phyloP scores from a whole-genome alignment of 2,113 vertebrate genomes.

The Myotis lucifugus region DNA sequence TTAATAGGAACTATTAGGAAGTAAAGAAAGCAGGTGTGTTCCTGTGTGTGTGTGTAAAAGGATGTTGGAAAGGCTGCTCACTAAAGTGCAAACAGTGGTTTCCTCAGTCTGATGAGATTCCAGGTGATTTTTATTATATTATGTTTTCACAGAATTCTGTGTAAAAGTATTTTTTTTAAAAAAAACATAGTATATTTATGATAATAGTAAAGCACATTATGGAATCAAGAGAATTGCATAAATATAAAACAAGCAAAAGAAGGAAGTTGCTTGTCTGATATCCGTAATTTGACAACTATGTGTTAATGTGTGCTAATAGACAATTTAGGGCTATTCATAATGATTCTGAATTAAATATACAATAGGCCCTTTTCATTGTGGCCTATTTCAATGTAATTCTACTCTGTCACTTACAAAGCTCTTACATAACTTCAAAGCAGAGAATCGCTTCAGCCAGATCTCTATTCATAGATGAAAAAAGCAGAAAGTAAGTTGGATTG shows the following conservation, averaged over 20 bases:
- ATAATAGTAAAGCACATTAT: not conserved
- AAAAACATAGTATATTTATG: not conserved
- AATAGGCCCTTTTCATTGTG: not conserved
- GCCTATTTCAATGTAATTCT: constrained; percentile 64
- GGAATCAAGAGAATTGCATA: not conserved
- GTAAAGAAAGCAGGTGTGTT: not conserved
- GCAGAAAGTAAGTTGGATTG: constrained; percentile 71
- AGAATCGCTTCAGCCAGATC: constrained; percentile 72
- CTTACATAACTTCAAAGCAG: constrained; percentile 55
- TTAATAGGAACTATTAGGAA: not conserved
- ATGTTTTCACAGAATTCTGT: not conserved
- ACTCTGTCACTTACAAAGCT: constrained; percentile 72
- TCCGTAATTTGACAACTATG: not conserved
- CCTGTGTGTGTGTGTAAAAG: not conserved
- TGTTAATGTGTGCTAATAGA: not conserved
- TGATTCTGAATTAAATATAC: not conserved
- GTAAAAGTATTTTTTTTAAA: not conserved
- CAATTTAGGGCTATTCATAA: not conserved
- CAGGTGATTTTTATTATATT: not conserved
- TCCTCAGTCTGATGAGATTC: not conserved
- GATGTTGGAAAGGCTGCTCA: not conserved
- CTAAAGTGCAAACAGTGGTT: constrained; percentile 5
- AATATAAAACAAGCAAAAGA: not conserved
- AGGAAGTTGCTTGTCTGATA: not conserved
- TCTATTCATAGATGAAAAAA: constrained; percentile 77